Base-by-base conservation (phyloP, 2,113 vertebrate genomes). In the Bufo bufo region DNA sequence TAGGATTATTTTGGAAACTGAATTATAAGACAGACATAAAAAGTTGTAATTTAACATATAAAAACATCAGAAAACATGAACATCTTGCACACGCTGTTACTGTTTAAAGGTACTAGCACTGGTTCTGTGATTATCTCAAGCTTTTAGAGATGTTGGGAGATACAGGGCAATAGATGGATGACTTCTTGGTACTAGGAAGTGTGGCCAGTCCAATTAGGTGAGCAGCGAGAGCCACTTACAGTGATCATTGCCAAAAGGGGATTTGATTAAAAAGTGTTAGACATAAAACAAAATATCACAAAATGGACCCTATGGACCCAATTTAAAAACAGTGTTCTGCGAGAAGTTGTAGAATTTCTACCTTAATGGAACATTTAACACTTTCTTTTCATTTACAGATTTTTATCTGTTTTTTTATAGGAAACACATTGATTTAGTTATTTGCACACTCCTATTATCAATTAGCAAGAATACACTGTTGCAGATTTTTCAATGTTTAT, bases 221-320 rank as follows among this genome's bases (percentile, higher is more conserved):
- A 84, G 82, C 81, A 69, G 82, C 66, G 49, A 89, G 66, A 72
- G 19, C 82, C 61, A 77, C 58, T 66, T 77, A 77, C 82, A 77
- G 81, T 84, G 81, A 89, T 84, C 81, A 89, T 89, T 89, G 87
- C 72, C 81, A 84, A 69, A 65, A 84, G 82, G 87, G 87, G 87
- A 89, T 63, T 69, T 77, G 82, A 78, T 84, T 66, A 89, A 78
- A 75, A 89, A 74, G 82, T 61, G 72, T 54, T 84, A 20, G 71
- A 84, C 61, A 84, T 78, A 89, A 84, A 84, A 84, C 49, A 84
- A 89, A 88, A 84, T 84, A 84, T 84, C 82, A 84, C 72, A 88
- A 88, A 89, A 77, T 84, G 50, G 54, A 66, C 87, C 82, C 87
- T 84, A 45, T 58, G 87, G 87, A 74, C 81, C 82, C 82, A 89